Evolutionary conservation across 23 tunicate species (phyloP).

Genomic region (Styela plicata): DNA sequence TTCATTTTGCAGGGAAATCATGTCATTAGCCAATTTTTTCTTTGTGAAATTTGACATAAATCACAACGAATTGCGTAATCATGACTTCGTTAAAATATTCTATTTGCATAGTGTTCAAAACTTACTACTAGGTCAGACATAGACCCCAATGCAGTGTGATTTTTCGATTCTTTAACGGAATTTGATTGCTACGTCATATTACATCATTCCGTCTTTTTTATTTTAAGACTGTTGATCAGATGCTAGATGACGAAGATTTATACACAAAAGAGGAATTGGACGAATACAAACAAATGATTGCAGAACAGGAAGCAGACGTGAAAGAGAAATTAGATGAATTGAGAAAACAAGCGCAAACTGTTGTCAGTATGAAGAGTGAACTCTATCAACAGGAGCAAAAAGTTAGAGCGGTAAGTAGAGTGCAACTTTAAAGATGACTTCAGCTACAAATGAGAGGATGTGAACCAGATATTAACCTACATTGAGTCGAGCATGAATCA

Average conservation of each 20-base stretch:
- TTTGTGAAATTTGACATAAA: too few relatives aligned
- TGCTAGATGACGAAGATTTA: constrained; percentile 47
- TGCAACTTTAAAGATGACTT: too few relatives aligned
- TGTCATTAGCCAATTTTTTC: too few relatives aligned
- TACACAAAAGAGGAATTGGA: constrained; percentile 63
- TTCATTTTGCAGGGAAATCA: too few relatives aligned
- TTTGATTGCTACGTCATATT: not conserved
- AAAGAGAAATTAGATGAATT: constrained; percentile 54
- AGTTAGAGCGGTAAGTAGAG: not conserved
- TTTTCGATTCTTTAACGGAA: not conserved
- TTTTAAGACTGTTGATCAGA: constrained; percentile 53
- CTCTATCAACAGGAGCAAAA: constrained; percentile 31
- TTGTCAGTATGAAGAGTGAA: constrained; percentile 62
- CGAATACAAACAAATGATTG: constrained; percentile 40
- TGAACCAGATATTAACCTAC: too few relatives aligned
- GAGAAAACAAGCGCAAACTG: constrained; percentile 53
- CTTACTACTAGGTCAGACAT: too few relatives aligned
- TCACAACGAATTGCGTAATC: too few relatives aligned
- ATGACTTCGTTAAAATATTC: too few relatives aligned
- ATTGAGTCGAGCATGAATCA: too few relatives aligned
- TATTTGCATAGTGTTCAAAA: too few relatives aligned
- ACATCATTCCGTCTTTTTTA: not conserved
- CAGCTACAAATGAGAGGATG: too few relatives aligned
- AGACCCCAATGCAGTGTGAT: too few relatives aligned
- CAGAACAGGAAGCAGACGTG: constrained; percentile 57